Conservation (phyloP, 2,888 invertebrate genomes). For the Diogma glabrata region DNA sequence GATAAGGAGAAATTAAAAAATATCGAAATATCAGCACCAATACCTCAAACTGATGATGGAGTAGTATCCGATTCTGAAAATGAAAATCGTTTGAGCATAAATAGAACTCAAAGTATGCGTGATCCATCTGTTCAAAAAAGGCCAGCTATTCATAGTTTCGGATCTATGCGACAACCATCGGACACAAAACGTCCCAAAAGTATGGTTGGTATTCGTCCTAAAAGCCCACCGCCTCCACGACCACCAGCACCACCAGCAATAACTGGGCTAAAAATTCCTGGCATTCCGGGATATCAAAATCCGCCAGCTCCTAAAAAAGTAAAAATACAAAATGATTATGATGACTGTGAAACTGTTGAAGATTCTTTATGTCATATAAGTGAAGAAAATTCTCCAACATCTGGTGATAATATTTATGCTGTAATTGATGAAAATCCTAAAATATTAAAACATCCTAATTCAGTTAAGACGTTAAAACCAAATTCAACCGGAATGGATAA, state of each 20-base stretch:
- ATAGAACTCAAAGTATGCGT: conserved; percentile 74
- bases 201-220: conserved; percentile 54
- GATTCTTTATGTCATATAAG: conserved; percentile 50
- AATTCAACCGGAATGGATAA: conserved; percentile 35
- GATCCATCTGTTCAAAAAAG: conserved; percentile 40
- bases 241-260: conserved; percentile 42
- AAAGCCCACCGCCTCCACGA: conserved; percentile 62
- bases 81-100: conserved; percentile 39
- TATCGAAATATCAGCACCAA: conserved; percentile 74
- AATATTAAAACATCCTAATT: conserved; percentile 25
- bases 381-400: conserved; percentile 44
- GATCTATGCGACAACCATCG: conserved; percentile 67
- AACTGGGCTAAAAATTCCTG: conserved; percentile 36
- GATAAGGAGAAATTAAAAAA: conserved; percentile 62
- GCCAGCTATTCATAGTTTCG: conserved; percentile 61
- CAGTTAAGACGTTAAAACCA: conserved; percentile 37
- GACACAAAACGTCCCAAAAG: conserved; percentile 60
- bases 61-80: conserved; percentile 44
- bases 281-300: conserved; percentile 46
- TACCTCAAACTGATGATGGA: conserved; percentile 50
- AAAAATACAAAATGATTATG: conserved; percentile 46
- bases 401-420: conserved; percentile 69
- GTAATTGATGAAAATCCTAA: conserved; percentile 65
- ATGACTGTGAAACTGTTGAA: conserved; percentile 58
- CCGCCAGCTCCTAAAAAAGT: conserved; percentile 31